A percentile compares a stretch with the other conserved stretches of the same genome.
These are phyloP conservation scores for Rhynchotus rufescens DNA, from an alignment of 2,797 vertebrate genomes.

Conservation along the genomic window DNA sequence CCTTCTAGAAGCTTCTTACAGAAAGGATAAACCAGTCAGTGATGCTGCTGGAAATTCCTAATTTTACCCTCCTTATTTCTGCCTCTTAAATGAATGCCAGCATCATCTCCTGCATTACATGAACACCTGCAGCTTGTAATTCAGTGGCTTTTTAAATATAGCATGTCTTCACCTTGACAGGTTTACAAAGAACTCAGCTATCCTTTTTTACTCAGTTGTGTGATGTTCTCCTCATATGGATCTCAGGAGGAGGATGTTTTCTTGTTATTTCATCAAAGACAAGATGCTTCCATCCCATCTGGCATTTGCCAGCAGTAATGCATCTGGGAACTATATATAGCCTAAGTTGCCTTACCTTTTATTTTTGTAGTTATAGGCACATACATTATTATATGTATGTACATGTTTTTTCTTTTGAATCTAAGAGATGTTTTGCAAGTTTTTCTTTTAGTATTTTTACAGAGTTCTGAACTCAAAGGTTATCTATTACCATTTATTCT, in stretches of 20 bases:
- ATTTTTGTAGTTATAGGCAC: neutral
- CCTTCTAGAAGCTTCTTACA: neutral
- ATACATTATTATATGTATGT: neutral
- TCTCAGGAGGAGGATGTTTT: neutral
- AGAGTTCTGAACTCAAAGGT: neutral
- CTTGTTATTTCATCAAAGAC: neutral
- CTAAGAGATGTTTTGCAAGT: neutral
- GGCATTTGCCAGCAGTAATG: neutral
- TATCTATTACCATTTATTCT: neutral
- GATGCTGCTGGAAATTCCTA: neutral
- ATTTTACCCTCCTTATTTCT: neutral
- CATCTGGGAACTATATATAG: neutral
- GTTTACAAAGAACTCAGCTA: neutral
- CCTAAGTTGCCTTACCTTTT: neutral
- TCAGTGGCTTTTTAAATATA: neutral
- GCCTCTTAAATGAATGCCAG: rapidly evolving
- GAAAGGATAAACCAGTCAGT: neutral
- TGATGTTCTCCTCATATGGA: neutral
- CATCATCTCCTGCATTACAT: neutral
- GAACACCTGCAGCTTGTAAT: neutral
- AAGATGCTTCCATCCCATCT: neutral
- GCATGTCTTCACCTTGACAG: neutral
- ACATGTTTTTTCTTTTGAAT: neutral
- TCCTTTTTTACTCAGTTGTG: rapidly evolving
- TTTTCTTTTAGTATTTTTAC: neutral